Evolutionary conservation across 1,140 invertebrate genomes (phyloP).

Genomic region (Potamilus streckersoni): DNA sequence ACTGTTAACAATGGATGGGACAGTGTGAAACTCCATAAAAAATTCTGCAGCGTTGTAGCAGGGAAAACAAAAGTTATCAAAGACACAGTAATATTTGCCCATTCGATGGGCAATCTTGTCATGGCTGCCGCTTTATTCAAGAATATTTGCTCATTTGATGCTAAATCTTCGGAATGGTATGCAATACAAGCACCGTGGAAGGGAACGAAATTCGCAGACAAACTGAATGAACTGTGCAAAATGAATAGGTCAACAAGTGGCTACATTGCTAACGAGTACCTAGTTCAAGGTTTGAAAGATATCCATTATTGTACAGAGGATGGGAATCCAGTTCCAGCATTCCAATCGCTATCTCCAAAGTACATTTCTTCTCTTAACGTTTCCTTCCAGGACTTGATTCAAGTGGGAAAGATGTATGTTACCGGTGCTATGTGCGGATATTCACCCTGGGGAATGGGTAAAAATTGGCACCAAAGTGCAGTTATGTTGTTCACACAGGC

Average conservation of each 20-base stretch:
- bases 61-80: not conserved
- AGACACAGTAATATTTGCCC: not conserved
- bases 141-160: not conserved
- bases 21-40: not conserved
- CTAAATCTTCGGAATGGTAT: not conserved
- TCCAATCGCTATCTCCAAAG: not conserved
- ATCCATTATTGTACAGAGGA: not conserved
- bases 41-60: not conserved
- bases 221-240: not conserved
- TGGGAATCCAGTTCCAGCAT: not conserved
- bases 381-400: constrained; percentile 3
- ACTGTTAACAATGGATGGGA: constrained; percentile 3
- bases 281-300: not conserved
- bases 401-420: not conserved
- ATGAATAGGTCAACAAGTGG: not conserved
- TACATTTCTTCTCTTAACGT: not conserved
- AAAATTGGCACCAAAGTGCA: too few species aligned
- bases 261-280: not conserved
- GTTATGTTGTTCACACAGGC: too few species aligned
- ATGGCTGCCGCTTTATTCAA: constrained; percentile 1
- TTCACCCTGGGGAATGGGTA: not conserved
- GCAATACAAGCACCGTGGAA: constrained; percentile 3
- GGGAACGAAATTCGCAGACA: not conserved
- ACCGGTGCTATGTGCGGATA: not conserved
- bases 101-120: constrained; percentile 5